A percentile compares a stretch with the other conserved stretches of the same genome.
phyloP scores from a whole-genome alignment of 2,113 vertebrate species.

The Centrocercus urophasianus region DNA sequence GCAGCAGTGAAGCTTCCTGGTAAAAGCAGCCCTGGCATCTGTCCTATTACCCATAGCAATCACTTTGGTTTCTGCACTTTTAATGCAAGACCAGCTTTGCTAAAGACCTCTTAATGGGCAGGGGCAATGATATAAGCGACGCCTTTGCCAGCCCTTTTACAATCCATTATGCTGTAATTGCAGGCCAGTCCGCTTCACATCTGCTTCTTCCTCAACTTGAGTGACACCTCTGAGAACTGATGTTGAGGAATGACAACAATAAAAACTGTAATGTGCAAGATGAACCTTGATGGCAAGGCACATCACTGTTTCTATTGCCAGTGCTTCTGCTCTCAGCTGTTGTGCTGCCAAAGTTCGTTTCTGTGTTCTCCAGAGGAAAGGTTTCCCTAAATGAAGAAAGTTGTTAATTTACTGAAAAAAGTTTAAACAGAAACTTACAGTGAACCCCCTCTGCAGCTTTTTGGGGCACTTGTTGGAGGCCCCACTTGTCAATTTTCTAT shows the following conservation, averaged over 20 bases:
- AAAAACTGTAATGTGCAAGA: background rate
- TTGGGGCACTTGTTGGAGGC: background rate
- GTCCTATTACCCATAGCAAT: background rate
- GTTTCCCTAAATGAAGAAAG: background rate
- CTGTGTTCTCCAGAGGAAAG: background rate
- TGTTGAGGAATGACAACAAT: conserved; percentile 17
- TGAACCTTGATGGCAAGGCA: background rate
- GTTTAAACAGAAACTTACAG: too few species aligned
- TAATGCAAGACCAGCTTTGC: conserved; percentile 21
- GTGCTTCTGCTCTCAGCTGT: background rate
- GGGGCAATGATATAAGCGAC: background rate
- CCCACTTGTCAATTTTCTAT: background rate
- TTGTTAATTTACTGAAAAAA: background rate
- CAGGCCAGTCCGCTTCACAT: conserved; percentile 12
- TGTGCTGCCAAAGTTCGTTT: background rate
- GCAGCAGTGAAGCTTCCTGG: background rate
- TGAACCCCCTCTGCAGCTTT: too few species aligned
- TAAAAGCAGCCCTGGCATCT: background rate
- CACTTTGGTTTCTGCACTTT: background rate
- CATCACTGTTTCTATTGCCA: background rate
- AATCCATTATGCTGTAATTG: conserved; percentile 31
- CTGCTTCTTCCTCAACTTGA: conserved; percentile 14
- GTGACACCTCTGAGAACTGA: background rate
- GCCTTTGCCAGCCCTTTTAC: background rate
- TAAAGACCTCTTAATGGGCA: conserved; percentile 8